These are phyloP conservation scores for Neomicropteryx cornuta DNA, from an alignment of 1,140 invertebrate species.

Conservation along the genomic window DNA sequence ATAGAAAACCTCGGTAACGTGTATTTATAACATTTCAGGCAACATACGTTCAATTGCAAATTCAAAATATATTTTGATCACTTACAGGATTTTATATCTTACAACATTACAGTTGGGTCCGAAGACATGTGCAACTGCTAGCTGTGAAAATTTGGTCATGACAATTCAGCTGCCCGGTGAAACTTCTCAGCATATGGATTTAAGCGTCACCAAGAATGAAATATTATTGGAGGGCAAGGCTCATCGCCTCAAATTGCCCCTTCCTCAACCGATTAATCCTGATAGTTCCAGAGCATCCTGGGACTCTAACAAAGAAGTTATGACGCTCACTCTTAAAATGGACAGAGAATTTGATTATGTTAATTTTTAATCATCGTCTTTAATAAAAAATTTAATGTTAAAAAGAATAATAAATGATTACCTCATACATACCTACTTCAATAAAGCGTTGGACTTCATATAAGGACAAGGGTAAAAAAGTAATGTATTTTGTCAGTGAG, in stretches of 20 bases:
- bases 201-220: slow-evolving; percentile 57
- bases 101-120: slow-evolving; percentile 57
- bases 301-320: slow-evolving; percentile 50
- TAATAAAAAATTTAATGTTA: slow-evolving; percentile 1
- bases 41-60: background rate
- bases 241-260: slow-evolving; percentile 60
- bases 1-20: too few relatives aligned
- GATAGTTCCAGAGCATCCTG: slow-evolving; percentile 69
- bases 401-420: too few relatives aligned
- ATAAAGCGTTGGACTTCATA: too few relatives aligned
- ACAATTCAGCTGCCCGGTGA: slow-evolving; percentile 64
- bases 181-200: slow-evolving; percentile 47
- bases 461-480: too few relatives aligned
- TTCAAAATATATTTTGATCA: background rate
- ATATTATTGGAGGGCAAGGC: slow-evolving; percentile 48
- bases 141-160: slow-evolving; percentile 77
- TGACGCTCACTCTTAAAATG: slow-evolving; percentile 59
- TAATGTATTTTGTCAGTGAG: too few relatives aligned
- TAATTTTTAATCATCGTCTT: slow-evolving; percentile 56
- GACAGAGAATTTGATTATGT: slow-evolving; percentile 68
- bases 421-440: too few relatives aligned
- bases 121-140: slow-evolving; percentile 68
- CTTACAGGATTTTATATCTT: background rate
- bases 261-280: slow-evolving; percentile 71
- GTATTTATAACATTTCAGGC: too few relatives aligned